Percentiles rank a stretch among this genome's conserved stretches.
Evolutionary conservation across 1,140 invertebrate genomes (phyloP).

Genomic region (Lerema accius): DNA sequence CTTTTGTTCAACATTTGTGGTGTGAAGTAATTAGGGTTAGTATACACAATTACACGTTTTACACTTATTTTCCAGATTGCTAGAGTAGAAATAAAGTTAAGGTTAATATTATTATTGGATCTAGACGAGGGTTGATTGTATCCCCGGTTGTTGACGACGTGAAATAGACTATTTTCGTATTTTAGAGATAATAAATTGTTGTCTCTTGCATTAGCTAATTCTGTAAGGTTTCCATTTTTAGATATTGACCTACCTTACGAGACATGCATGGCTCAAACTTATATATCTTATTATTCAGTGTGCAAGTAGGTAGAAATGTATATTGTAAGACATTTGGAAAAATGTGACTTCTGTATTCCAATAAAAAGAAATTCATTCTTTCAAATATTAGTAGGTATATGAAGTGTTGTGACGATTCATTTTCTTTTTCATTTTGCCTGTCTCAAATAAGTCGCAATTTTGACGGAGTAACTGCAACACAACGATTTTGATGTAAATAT

Average conservation of each 20-base stretch:
- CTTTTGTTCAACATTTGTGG: neutral
- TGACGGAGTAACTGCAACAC: no score
- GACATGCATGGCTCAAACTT: slow-evolving; percentile 13
- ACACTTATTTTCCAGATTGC: slow-evolving; percentile 32
- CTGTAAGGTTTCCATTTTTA: neutral
- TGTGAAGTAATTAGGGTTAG: slow-evolving; percentile 23
- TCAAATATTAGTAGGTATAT: no score
- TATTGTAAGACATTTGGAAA: no score
- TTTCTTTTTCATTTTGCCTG: no score
- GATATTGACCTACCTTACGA: neutral
- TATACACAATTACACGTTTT: slow-evolving; percentile 23
- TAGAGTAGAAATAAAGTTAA: slow-evolving; percentile 20
- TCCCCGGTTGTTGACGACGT: slow-evolving; percentile 20
- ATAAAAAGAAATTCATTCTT: no score
- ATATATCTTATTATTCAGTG: neutral
- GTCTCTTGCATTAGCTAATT: neutral
- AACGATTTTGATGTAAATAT: no score
- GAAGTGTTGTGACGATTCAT: no score
- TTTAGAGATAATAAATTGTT: slow-evolving; percentile 15
- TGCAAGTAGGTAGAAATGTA: neutral
- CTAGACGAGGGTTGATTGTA: slow-evolving; percentile 9
- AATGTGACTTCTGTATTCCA: no score
- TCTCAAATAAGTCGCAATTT: no score
- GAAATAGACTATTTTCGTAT: slow-evolving; percentile 26
- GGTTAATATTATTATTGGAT: slow-evolving; percentile 12